Evolutionary conservation across 2,888 invertebrate species (phyloP).

Genomic region (Amorpha juglandis): DNA sequence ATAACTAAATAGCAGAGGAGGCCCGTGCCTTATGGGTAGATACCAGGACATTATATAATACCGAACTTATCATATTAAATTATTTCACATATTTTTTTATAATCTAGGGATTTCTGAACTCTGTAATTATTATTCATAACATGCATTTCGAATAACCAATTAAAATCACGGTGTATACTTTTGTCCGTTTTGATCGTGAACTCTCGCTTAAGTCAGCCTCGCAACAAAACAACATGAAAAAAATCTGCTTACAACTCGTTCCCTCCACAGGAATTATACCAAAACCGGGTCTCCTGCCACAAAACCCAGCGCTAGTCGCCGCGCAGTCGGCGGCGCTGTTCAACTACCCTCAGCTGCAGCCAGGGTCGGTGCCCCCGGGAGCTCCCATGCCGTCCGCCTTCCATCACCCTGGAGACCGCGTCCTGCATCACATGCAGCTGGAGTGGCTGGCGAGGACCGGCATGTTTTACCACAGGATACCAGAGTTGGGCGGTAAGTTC

Average conservation of each 20-base stretch:
- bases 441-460: conserved; percentile 96
- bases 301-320: conserved; percentile 80
- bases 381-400: conserved; percentile 80
- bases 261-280: conserved; percentile 81
- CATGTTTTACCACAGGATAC: conserved; percentile 95
- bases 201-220: too few species aligned
- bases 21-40: too few species aligned
- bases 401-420: conserved; percentile 79
- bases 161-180: too few species aligned
- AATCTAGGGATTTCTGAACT: background rate
- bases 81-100: too few species aligned
- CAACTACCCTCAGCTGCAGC: conserved; percentile 69
- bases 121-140: background rate
- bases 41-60: too few species aligned
- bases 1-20: too few species aligned
- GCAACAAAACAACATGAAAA: background rate
- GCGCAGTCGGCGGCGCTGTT: conserved; percentile 78
- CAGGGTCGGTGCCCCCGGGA: conserved; percentile 59
- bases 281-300: conserved; percentile 85
- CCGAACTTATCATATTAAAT: too few species aligned
- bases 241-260: conserved; percentile 1
- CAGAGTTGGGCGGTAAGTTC: conserved; percentile 90
- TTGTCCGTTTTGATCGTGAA: too few species aligned
- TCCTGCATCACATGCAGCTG: conserved; percentile 91
- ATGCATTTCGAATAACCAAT: too few species aligned